Evolutionary conservation across 1,140 invertebrate species (phyloP).

Genomic region (Armadillidium nasatum): DNA sequence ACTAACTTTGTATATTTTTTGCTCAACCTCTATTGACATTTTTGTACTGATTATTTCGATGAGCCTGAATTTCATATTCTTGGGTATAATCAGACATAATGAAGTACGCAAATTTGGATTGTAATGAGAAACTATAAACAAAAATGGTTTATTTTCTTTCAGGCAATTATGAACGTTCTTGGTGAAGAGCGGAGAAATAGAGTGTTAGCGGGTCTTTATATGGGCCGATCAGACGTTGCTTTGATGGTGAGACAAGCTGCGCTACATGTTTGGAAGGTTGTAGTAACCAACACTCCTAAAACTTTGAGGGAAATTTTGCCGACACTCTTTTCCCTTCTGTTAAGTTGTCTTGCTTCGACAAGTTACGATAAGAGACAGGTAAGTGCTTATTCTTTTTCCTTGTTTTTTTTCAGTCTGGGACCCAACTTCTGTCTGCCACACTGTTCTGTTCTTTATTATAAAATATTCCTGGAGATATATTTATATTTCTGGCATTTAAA

Average conservation of each 20-base stretch:
- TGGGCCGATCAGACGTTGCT: slow-evolving; percentile 94
- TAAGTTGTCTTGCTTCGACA: slow-evolving; percentile 89
- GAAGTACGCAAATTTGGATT: too few species aligned
- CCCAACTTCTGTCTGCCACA: too few species aligned
- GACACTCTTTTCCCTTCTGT: slow-evolving; percentile 82
- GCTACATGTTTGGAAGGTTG: slow-evolving; percentile 94
- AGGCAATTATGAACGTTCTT: slow-evolving; percentile 79
- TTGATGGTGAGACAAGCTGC: slow-evolving; percentile 95
- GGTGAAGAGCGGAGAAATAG: slow-evolving; percentile 85
- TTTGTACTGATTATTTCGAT: too few species aligned
- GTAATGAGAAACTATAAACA: too few species aligned
- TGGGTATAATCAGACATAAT: too few species aligned
- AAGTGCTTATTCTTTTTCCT: slow-evolving; percentile 2
- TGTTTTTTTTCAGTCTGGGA: too few species aligned
- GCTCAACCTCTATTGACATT: too few species aligned
- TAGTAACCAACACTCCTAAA: slow-evolving; percentile 92
- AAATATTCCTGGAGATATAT: neutral
- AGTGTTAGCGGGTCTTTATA: slow-evolving; percentile 91
- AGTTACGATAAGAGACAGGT: slow-evolving; percentile 90
- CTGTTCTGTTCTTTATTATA: slow-evolving; percentile 29
- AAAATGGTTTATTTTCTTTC: slow-evolving; percentile 44
- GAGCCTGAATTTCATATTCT: too few species aligned
- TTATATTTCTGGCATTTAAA: neutral
- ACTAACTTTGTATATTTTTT: too few species aligned
- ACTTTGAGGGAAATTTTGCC: slow-evolving; percentile 95